Conservation (phyloP, 2,797 vertebrate genomes). For the Leptodactylus fallax region DNA sequence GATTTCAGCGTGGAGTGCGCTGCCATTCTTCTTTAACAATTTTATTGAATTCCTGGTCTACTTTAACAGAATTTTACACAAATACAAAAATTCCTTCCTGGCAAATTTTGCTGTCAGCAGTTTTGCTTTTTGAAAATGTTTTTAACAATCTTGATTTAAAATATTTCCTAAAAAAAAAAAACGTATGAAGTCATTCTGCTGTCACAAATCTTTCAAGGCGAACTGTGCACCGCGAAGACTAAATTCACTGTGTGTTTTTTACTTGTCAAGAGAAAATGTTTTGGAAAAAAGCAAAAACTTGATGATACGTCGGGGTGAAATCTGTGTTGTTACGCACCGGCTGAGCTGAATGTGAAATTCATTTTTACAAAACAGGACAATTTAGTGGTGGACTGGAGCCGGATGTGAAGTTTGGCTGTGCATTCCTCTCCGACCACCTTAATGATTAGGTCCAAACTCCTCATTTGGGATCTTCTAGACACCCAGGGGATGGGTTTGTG, state of each 20-base stretch:
- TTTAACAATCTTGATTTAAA: background rate
- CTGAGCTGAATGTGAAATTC: background rate
- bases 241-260: background rate
- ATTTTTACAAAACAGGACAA: constrained; percentile 6
- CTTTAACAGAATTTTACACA: background rate
- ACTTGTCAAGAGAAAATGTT: background rate
- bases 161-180: background rate
- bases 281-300: background rate
- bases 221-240: background rate
- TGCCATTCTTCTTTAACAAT: no score
- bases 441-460: constrained; percentile 33
- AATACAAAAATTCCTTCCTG: background rate
- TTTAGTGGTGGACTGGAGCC: background rate
- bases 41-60: background rate
- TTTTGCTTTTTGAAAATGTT: no score
- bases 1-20: background rate
- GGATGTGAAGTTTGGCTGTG: background rate
- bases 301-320: background rate
- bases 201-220: background rate
- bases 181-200: background rate
- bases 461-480: constrained; percentile 4
- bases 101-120: background rate
- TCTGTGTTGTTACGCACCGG: background rate
- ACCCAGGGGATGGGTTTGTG: constrained; percentile 3
- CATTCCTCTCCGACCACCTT: background rate